phyloP scores from a whole-genome alignment of 2,797 vertebrate species.

The Rhadinocentrus ornatus region DNA sequence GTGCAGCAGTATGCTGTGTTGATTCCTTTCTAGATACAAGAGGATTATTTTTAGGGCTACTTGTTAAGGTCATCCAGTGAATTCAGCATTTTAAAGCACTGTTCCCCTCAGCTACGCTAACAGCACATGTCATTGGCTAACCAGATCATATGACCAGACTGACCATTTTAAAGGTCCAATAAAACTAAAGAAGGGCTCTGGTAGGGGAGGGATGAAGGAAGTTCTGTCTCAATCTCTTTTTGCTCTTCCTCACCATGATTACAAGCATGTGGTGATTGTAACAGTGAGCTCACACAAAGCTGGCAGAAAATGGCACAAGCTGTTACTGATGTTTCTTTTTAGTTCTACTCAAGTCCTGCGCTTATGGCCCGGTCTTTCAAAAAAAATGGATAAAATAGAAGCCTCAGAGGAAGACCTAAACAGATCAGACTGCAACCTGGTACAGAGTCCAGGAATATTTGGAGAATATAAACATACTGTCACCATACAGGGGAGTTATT shows the following conservation, averaged over 20 bases:
- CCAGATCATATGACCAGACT: slow-evolving; percentile 77
- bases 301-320: slow-evolving; percentile 22
- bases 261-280: slow-evolving; percentile 46
- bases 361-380: slow-evolving; percentile 10
- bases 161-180: slow-evolving; percentile 80
- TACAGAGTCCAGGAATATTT: slow-evolving; percentile 45
- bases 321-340: slow-evolving; percentile 29
- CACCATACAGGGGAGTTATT: slow-evolving; percentile 11
- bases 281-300: slow-evolving; percentile 33
- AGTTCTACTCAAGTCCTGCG: neutral
- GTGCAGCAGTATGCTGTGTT: neutral
- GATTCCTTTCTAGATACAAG: slow-evolving; percentile 15
- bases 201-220: slow-evolving; percentile 61
- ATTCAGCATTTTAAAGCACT: slow-evolving; percentile 60
- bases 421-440: slow-evolving; percentile 43
- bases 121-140: slow-evolving; percentile 69
- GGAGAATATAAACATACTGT: slow-evolving; percentile 64
- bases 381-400: neutral
- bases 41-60: slow-evolving; percentile 53
- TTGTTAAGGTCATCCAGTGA: slow-evolving; percentile 49
- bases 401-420: slow-evolving; percentile 23
- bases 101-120: slow-evolving; percentile 40
- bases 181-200: slow-evolving; percentile 59
- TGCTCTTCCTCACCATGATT: slow-evolving; percentile 34
- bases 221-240: slow-evolving; percentile 40